A percentile compares a stretch with the other conserved stretches of the same genome.
Evolutionary conservation across 1,140 invertebrate genomes (phyloP).

Genomic region (Eciton burchellii): DNA sequence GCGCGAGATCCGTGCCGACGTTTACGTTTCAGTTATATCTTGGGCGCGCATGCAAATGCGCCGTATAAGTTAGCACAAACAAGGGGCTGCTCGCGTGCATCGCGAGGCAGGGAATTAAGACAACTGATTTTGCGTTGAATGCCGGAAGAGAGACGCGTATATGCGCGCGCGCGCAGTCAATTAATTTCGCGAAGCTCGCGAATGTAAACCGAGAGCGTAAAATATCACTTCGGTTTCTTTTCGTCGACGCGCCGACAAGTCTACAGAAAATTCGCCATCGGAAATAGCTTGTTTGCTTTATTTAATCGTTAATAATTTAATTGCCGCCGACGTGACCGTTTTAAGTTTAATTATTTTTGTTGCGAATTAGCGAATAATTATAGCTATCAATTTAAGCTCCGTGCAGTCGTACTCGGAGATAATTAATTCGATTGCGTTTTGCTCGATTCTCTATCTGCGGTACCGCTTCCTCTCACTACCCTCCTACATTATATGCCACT

Average conservation of each 20-base stretch:
- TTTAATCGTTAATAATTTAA: constrained; percentile 3
- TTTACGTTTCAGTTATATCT: constrained; percentile 37
- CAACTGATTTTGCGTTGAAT: constrained; percentile 61
- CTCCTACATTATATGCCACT: background rate
- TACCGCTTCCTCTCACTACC: background rate
- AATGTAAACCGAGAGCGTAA: too few species aligned
- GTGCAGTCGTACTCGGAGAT: background rate
- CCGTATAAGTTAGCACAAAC: constrained; percentile 75
- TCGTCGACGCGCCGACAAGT: too few species aligned
- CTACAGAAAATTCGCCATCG: too few species aligned
- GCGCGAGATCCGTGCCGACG: constrained; percentile 9
- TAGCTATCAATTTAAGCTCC: constrained; percentile 1
- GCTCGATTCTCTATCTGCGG: background rate
- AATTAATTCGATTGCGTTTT: constrained; percentile 24
- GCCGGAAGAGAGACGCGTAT: background rate
- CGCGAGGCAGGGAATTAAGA: constrained; percentile 31
- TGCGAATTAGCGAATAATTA: constrained; percentile 11
- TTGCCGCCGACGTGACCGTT: background rate
- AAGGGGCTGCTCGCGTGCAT: constrained; percentile 53
- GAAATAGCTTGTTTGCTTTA: background rate
- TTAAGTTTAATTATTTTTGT: constrained; percentile 12
- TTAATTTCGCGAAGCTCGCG: background rate
- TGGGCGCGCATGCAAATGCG: constrained; percentile 67
- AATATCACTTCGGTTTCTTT: too few species aligned
- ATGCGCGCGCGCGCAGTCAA: background rate